Conservation (phyloP, 2,797 vertebrate genomes). For the Crenichthys baileyi region DNA sequence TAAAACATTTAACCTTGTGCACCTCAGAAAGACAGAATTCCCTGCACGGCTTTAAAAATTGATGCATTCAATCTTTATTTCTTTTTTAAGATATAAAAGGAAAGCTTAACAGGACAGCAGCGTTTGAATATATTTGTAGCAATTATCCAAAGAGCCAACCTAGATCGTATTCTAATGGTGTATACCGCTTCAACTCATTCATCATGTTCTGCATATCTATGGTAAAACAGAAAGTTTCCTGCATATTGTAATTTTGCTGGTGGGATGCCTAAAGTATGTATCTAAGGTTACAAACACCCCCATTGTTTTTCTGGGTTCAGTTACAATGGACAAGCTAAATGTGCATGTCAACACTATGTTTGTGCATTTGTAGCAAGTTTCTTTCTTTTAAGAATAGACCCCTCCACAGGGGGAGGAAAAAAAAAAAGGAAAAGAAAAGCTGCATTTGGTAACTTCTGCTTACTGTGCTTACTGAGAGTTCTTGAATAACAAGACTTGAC, state of each 20-base stretch:
- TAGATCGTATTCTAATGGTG: slow-evolving; percentile 2
- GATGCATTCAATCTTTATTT: background rate
- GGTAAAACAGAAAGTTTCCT: slow-evolving; percentile 29
- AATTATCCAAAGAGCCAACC: slow-evolving; percentile 11
- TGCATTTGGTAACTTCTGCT: slow-evolving; percentile 72
- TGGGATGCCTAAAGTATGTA: slow-evolving; percentile 42
- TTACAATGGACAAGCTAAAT: slow-evolving; percentile 57
- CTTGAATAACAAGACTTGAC: slow-evolving; percentile 79
- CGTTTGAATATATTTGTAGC: slow-evolving; percentile 20
- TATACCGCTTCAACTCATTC: slow-evolving; percentile 11
- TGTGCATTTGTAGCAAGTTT: slow-evolving; percentile 64
- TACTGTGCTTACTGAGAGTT: slow-evolving; percentile 64
- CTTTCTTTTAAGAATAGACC: slow-evolving; percentile 54
- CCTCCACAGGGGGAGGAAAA: slow-evolving; percentile 45
- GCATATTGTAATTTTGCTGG: slow-evolving; percentile 45
- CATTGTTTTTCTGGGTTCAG: slow-evolving; percentile 55
- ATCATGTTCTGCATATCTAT: slow-evolving; percentile 24
- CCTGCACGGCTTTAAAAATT: background rate
- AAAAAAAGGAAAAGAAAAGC: slow-evolving; percentile 21
- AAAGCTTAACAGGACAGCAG: background rate
- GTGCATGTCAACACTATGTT: slow-evolving; percentile 64
- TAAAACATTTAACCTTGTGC: slow-evolving; percentile 27
- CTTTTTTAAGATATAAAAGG: background rate
- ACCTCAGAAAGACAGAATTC: slow-evolving; percentile 13
- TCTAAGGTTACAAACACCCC: slow-evolving; percentile 51